phyloP scores from a whole-genome alignment of 2,797 vertebrate species.

The Antrozous pallidus region DNA sequence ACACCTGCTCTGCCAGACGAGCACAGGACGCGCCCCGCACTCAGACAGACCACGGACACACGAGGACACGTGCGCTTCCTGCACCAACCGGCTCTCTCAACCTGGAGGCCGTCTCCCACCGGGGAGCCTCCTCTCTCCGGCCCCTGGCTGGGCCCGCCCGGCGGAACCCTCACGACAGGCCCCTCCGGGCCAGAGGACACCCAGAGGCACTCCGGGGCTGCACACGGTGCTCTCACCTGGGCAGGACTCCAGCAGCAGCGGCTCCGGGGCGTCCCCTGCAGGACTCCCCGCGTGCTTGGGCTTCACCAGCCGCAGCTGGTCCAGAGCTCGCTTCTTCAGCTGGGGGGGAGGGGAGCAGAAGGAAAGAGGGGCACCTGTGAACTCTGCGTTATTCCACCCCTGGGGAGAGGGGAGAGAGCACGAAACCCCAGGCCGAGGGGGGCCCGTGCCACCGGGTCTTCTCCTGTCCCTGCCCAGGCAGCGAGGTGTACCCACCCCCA shows the following conservation, averaged over 20 bases:
- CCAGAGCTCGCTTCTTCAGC: slow-evolving; percentile 87
- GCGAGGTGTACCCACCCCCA: not conserved
- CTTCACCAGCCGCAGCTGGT: slow-evolving; percentile 89
- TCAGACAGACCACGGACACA: not conserved
- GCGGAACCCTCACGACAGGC: not conserved
- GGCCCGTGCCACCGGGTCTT: not conserved
- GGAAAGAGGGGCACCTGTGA: not conserved
- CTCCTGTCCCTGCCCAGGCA: too few relatives aligned
- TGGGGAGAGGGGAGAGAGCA: not conserved
- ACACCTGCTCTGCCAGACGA: not conserved
- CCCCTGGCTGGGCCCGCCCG: not conserved
- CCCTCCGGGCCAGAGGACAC: not conserved
- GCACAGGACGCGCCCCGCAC: rapidly evolving
- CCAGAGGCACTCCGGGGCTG: too few relatives aligned
- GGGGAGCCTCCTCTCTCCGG: not conserved
- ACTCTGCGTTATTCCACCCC: not conserved
- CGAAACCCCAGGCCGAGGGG: rapidly evolving
- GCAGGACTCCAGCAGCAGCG: slow-evolving; percentile 77
- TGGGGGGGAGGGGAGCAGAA: slow-evolving; percentile 59
- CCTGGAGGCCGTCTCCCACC: not conserved
- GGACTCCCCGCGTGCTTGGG: slow-evolving; percentile 74
- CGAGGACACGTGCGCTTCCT: not conserved
- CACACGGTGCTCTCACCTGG: slow-evolving; percentile 77
- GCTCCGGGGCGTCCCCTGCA: slow-evolving; percentile 65
- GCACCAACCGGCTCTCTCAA: not conserved